phyloP scores from a whole-genome alignment of 2,797 vertebrate genomes.

The Mycteria americana region DNA sequence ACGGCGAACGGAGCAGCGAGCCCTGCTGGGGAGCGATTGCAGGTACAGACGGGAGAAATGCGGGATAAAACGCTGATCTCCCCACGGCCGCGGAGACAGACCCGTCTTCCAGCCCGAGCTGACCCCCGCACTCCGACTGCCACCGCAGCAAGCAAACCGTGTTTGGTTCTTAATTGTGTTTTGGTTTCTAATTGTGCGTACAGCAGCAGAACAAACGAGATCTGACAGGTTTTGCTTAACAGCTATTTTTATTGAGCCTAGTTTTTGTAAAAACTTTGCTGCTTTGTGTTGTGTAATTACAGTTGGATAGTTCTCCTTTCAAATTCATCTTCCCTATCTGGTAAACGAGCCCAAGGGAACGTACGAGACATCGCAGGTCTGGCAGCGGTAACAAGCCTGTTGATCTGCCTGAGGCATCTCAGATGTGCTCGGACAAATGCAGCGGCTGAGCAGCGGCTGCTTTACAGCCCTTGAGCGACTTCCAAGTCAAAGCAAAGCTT shows the following conservation, averaged over 20 bases:
- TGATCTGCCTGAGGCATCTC: not conserved
- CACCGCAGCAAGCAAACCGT: accelerated
- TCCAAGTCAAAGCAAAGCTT: not conserved
- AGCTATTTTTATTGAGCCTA: not conserved
- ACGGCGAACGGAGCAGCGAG: accelerated
- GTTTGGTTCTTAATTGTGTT: not conserved
- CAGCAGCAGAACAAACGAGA: not conserved
- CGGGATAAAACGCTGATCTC: not conserved
- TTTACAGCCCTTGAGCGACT: not conserved
- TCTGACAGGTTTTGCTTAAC: not conserved
- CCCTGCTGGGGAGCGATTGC: not conserved
- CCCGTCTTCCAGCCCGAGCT: accelerated
- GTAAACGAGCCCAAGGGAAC: not conserved
- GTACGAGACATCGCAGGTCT: accelerated
- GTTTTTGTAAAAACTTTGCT: not conserved
- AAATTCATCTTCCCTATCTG: not conserved
- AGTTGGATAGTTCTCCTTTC: not conserved
- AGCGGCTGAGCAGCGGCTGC: not conserved
- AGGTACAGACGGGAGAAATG: not conserved
- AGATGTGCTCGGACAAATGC: not conserved
- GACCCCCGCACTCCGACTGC: accelerated
- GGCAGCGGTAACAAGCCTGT: not conserved
- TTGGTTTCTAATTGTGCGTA: not conserved
- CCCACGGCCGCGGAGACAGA: accelerated
- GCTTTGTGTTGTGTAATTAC: not conserved